A percentile compares a stretch with the other conserved stretches of the same genome.
Evolutionary conservation across 2,113 vertebrate genomes (phyloP).

Genomic region (Toxotes jaculatrix): DNA sequence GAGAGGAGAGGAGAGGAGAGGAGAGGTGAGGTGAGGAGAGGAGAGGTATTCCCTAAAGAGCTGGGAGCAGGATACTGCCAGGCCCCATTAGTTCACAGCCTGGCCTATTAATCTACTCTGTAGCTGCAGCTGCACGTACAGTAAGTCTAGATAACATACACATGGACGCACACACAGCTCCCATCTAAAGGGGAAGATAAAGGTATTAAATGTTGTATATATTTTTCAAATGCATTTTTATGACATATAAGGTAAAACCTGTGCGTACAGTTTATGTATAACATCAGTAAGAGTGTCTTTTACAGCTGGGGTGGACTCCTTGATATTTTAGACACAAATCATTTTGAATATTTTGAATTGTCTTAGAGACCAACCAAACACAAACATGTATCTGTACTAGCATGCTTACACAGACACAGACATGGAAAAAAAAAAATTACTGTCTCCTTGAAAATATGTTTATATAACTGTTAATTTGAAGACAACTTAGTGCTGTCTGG

Average conservation of each 20-base stretch:
- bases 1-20: not conserved
- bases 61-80: constrained; percentile 5
- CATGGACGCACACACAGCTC: not conserved
- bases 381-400: not conserved
- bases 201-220: not conserved
- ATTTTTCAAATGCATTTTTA: not conserved
- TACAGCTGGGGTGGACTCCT: not conserved
- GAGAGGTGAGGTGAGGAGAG: not conserved
- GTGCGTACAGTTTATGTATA: not conserved
- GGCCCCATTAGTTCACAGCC: constrained; percentile 34
- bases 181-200: not conserved
- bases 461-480: not conserved
- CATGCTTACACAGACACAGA: not conserved
- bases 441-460: not conserved
- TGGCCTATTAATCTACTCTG: constrained; percentile 29
- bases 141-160: not conserved
- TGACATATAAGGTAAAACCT: not conserved
- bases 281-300: not conserved
- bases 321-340: not conserved
- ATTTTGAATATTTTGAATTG: not conserved
- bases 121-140: constrained; percentile 10
- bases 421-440: not conserved
- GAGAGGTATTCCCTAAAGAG: constrained; percentile 31
- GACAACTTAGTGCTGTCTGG: no score
- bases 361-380: not conserved